A percentile compares a stretch with the other conserved stretches of the same genome.
Conservation (phyloP, 2,888 invertebrate genomes). For the Coelogynopora nodosa region DNA sequence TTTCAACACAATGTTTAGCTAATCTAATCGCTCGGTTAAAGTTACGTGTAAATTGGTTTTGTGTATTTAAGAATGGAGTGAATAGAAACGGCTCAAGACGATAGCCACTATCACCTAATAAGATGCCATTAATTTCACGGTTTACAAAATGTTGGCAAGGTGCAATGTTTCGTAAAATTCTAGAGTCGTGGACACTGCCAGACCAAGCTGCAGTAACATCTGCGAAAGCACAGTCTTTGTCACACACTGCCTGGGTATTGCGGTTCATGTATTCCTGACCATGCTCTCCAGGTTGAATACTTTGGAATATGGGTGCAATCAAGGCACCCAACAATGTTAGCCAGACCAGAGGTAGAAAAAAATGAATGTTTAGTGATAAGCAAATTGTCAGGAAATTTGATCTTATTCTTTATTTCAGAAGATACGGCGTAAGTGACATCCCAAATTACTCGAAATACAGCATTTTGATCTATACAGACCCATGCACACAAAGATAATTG, state of each 20-base stretch:
- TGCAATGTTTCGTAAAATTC: not conserved
- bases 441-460: not conserved
- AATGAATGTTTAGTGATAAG: not conserved
- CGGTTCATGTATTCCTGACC: slow-evolving; percentile 18
- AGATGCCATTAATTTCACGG: not conserved
- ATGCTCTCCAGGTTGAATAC: not conserved
- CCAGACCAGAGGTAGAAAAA: not conserved
- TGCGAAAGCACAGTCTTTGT: slow-evolving; percentile 15
- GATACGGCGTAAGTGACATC: not conserved
- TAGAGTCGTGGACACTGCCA: slow-evolving; percentile 30
- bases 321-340: not conserved
- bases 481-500: slow-evolving; percentile 29
- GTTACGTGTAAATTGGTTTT: not conserved
- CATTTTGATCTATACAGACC: not conserved
- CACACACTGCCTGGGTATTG: slow-evolving; percentile 16
- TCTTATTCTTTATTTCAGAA: not conserved
- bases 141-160: not conserved
- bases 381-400: not conserved
- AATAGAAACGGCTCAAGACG: not conserved
- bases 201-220: slow-evolving; percentile 19
- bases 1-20: not conserved
- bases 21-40: not conserved
- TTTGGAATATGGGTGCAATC: slow-evolving; percentile 11
- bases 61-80: not conserved
- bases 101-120: not conserved